These are phyloP conservation scores for Serrognathus titanus DNA, from an alignment of 2,888 invertebrate genomes.

Conservation along the genomic window DNA sequence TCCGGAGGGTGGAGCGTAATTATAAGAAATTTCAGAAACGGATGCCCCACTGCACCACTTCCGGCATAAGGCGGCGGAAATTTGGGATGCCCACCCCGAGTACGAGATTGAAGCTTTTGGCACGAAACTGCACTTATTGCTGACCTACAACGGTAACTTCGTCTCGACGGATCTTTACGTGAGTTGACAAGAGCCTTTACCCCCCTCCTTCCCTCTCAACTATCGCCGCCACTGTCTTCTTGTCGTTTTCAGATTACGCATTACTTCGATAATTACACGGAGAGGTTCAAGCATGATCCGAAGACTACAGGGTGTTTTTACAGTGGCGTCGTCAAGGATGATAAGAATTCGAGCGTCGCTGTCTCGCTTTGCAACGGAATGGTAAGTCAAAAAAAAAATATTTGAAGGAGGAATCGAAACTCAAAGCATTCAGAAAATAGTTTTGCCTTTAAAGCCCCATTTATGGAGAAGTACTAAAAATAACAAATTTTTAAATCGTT, in stretches of 20 bases:
- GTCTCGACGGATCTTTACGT: slow-evolving; percentile 55
- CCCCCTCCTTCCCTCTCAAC: not conserved
- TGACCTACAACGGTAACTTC: slow-evolving; percentile 55
- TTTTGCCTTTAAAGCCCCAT: too few relatives aligned
- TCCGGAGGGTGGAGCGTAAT: too few relatives aligned
- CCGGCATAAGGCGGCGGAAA: slow-evolving; percentile 57
- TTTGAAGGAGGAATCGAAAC: too few relatives aligned
- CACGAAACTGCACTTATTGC: slow-evolving; percentile 51
- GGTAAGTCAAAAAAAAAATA: slow-evolving; percentile 68
- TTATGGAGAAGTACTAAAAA: too few relatives aligned
- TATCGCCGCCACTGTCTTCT: slow-evolving; percentile 1
- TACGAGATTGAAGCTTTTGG: slow-evolving; percentile 68
- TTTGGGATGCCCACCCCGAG: slow-evolving; percentile 72
- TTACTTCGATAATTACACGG: slow-evolving; percentile 54
- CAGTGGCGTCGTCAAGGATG: slow-evolving; percentile 64
- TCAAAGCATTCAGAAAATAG: too few relatives aligned
- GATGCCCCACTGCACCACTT: slow-evolving; percentile 52
- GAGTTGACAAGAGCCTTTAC: slow-evolving; percentile 25
- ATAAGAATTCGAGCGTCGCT: slow-evolving; percentile 61
- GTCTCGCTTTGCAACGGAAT: slow-evolving; percentile 76
- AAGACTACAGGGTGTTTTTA: slow-evolving; percentile 63
- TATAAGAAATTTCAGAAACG: too few relatives aligned
- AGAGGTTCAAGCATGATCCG: slow-evolving; percentile 51
- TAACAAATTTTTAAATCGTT: too few relatives aligned
- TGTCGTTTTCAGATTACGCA: slow-evolving; percentile 55